A percentile compares a stretch with the other conserved stretches of the same genome.
phyloP scores from a whole-genome alignment of 2,888 invertebrate genomes.

The Mesorhabditis sp. region DNA sequence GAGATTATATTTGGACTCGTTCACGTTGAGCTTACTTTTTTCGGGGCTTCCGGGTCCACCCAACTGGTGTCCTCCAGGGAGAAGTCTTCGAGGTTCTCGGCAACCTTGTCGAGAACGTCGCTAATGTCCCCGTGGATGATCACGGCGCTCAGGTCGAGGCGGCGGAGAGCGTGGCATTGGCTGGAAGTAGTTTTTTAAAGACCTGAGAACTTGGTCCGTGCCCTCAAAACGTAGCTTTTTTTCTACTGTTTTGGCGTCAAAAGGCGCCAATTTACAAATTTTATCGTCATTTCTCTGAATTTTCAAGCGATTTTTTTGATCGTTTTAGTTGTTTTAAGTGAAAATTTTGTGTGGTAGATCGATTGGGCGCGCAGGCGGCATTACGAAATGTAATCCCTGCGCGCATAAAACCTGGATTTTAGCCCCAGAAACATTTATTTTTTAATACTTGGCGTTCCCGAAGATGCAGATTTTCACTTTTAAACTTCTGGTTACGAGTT shows the following conservation, averaged over 20 bases:
- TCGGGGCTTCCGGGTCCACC: slow-evolving; percentile 13
- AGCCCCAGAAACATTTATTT: too few relatives aligned
- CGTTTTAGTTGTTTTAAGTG: too few relatives aligned
- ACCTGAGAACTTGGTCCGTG: too few relatives aligned
- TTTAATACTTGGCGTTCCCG: too few relatives aligned
- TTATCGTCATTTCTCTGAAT: too few relatives aligned
- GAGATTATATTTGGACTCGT: not conserved
- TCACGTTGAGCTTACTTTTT: not conserved
- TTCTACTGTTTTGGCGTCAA: not conserved
- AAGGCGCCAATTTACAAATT: not conserved
- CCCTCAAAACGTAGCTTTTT: not conserved
- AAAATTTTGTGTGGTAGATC: too few relatives aligned
- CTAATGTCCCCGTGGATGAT: slow-evolving; percentile 27
- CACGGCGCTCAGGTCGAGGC: slow-evolving; percentile 22
- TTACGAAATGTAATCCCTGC: too few relatives aligned
- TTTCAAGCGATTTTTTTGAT: too few relatives aligned
- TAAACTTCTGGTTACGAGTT: too few relatives aligned
- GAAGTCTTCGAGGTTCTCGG: slow-evolving; percentile 17
- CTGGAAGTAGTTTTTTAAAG: slow-evolving; percentile 13
- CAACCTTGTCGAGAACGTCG: slow-evolving; percentile 15
- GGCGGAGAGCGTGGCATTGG: slow-evolving; percentile 19
- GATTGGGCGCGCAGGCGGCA: too few relatives aligned
- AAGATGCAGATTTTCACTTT: too few relatives aligned
- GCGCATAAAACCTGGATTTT: too few relatives aligned
- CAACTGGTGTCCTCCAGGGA: slow-evolving; percentile 32